Evolutionary conservation across 2,888 invertebrate genomes (phyloP), one percentile per base, ranked within the genome.

Genomic region (Mimas tiliae): DNA sequence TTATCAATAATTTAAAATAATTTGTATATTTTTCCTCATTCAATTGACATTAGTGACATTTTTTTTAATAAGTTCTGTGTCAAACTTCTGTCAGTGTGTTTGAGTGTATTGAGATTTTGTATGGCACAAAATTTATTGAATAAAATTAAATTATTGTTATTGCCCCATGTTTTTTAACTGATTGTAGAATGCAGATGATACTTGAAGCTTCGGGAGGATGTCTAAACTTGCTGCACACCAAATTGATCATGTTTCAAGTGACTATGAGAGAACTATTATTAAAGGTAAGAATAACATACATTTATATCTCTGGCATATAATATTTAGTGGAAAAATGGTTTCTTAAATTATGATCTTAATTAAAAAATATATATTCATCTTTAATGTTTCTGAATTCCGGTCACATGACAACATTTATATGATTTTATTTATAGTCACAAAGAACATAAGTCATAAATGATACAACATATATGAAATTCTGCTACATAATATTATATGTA

Each of bases 51-150:
- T 75, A 74, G 63, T 82, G 80, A 78, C 82, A 81, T 79, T 70
- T 71, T 79, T 78, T 79, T 27, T 76, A 73, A 55, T 72, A 77
- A 78, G 73, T 83, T 81, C 79, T 79, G 72, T 85, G 86, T 84
- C 86, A 85, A 74, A 65, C 72, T 78, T 75, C 80, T 86, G 86
- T 84, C 86, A 86, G 38, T 70, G 50, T 67, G 53, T 48, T 66
- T 84, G 85, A 86, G 38, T 70, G 50, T 67, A 53, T 48, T 66
- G 69, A 16, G 16, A 16, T 53, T 9, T 65, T 21, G 12, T 47
- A 50, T 51, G 21, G 34, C 14, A 51, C 27, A 21, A 65, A 51
- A 33, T 62, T 21, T 62, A 38, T 27, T 64, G 6, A 27, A 34
- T 33, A 14, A 19, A 55, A n/a, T 34, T 16, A 12, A 38, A 34